Evolutionary conservation across 2,797 vertebrate species (phyloP).

Genomic region (Micropoecilia bifurca): DNA sequence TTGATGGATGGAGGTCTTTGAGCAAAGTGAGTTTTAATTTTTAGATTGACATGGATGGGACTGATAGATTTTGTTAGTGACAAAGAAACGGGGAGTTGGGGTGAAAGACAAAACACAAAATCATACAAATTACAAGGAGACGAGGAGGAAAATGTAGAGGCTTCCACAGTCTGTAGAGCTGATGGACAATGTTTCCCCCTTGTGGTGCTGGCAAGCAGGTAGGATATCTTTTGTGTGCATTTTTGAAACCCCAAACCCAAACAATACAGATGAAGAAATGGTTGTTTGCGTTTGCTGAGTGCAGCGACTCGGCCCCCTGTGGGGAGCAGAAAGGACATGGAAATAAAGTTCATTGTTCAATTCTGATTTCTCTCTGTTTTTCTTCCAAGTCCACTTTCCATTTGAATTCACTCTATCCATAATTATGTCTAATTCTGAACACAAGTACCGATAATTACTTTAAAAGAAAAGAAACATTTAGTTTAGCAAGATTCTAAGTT

Average conservation of each 20-base stretch:
- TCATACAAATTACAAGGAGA: conserved; percentile 49
- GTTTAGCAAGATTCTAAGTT: no score
- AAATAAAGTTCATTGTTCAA: conserved; percentile 61
- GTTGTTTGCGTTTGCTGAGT: conserved; percentile 47
- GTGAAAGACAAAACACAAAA: conserved; percentile 59
- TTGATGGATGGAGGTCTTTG: conserved; percentile 73
- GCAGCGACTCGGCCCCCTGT: conserved; percentile 42
- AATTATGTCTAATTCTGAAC: conserved; percentile 15
- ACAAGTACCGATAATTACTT: conserved; percentile 38
- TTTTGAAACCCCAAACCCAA: conserved; percentile 48
- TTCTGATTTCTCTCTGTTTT: conserved; percentile 48
- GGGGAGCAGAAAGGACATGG: conserved; percentile 50
- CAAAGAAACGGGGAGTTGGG: conserved; percentile 12
- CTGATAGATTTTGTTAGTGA: conserved; percentile 69
- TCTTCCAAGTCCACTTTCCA: conserved; percentile 16
- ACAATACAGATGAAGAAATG: conserved; percentile 47
- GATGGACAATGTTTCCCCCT: conserved; percentile 81
- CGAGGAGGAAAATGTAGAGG: conserved; percentile 10
- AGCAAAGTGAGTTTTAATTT: conserved; percentile 75
- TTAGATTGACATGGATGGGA: conserved; percentile 69
- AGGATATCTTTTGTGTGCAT: conserved; percentile 48
- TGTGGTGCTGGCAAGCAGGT: conserved; percentile 74
- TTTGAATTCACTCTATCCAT: neutral
- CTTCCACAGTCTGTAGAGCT: conserved; percentile 44
- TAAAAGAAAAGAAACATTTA: conserved; percentile 13